Conservation (phyloP, 2,113 vertebrate species). For the Butastur rufipennis region DNA sequence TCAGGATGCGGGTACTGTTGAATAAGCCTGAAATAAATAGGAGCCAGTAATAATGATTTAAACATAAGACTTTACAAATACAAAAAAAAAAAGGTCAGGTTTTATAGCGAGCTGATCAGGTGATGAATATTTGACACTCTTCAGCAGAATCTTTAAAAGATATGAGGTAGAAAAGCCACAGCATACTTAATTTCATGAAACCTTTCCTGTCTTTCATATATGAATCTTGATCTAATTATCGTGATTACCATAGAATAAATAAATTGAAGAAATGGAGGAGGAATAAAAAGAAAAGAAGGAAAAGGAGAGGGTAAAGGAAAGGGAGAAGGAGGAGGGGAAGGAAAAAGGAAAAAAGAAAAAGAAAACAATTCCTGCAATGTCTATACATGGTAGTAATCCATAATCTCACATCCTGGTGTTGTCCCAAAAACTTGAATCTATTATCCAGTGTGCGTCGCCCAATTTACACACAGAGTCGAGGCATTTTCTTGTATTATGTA, state of each 20-base stretch:
- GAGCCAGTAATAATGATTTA: neutral
- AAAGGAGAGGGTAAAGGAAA: neutral
- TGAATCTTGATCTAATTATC: neutral
- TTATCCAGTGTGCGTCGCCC: too few species aligned
- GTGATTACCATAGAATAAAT: neutral
- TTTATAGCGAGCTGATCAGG: too few species aligned
- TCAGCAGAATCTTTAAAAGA: conserved; percentile 7
- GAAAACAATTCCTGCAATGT: neutral
- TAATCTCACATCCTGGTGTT: neutral
- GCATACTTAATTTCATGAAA: neutral
- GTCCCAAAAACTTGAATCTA: too few species aligned
- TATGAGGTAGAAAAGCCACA: neutral
- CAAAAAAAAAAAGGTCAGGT: too few species aligned
- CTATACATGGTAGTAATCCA: neutral
- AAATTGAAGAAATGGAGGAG: neutral
- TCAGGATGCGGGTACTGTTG: too few species aligned
- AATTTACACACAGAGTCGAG: too few species aligned
- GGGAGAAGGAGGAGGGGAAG: neutral
- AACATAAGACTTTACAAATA: neutral
- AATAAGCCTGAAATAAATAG: too few species aligned
- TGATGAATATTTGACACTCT: neutral
- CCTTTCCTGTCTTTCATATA: neutral
- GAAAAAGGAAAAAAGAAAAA: neutral
- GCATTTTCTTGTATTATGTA: too few species aligned
- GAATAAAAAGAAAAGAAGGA: neutral